These are phyloP conservation scores for Dryoscopus gambensis DNA, from an alignment of 2,113 vertebrate species.

Conservation along the genomic window DNA sequence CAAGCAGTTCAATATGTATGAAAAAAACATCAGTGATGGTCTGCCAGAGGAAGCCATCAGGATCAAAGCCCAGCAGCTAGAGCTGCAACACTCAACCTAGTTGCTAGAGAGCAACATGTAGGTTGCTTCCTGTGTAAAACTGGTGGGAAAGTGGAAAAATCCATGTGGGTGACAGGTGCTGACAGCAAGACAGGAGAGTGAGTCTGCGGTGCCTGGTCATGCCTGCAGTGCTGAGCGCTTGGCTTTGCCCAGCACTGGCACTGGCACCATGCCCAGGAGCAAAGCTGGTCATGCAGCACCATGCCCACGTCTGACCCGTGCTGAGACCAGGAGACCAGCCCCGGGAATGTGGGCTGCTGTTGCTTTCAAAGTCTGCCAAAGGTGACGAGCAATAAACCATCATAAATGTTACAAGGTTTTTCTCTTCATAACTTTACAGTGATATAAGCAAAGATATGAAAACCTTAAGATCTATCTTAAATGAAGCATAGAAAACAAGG, in stretches of 20 bases:
- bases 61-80: background rate
- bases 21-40: background rate
- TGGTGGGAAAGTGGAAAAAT: background rate
- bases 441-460: background rate
- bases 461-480: background rate
- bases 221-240: rapidly evolving
- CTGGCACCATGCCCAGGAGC: background rate
- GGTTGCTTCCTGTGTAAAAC: background rate
- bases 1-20: background rate
- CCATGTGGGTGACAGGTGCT: background rate
- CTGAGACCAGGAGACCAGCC: background rate
- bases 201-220: background rate
- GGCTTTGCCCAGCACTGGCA: background rate
- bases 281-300: background rate
- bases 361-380: background rate
- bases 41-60: background rate
- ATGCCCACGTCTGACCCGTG: rapidly evolving
- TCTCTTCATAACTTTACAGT: background rate
- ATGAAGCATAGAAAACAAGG: background rate
- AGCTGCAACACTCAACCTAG: background rate
- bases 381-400: background rate
- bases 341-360: background rate
- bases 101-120: background rate
- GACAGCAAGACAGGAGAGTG: background rate
- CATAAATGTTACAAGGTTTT: background rate